Percentiles rank a stretch among this genome's conserved stretches.
phyloP scores from a whole-genome alignment of 2,888 invertebrate genomes.

The Drosophila prostipennis region DNA sequence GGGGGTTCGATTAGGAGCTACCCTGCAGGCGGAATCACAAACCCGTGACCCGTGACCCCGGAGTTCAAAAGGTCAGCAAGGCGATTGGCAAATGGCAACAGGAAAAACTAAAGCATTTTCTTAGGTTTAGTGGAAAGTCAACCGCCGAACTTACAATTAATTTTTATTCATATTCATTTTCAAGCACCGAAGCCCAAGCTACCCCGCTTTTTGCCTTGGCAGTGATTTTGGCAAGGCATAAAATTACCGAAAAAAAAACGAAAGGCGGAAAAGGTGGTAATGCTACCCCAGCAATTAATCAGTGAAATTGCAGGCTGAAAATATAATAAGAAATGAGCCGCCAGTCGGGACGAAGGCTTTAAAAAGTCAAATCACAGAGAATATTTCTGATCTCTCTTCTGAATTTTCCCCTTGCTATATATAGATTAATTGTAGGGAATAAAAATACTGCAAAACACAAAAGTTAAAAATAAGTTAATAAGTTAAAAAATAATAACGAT shows the following conservation, averaged over 20 bases:
- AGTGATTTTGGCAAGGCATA: conserved; percentile 12
- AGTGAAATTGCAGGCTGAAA: conserved; percentile 58
- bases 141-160: no score
- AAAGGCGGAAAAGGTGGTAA: conserved; percentile 23
- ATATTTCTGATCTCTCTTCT: background rate
- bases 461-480: no score
- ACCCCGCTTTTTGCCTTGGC: background rate
- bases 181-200: conserved; percentile 1
- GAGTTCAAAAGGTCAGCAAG: conserved; percentile 2
- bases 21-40: conserved; percentile 17
- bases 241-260: conserved; percentile 32
- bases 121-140: background rate
- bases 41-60: background rate
- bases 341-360: conserved; percentile 16
- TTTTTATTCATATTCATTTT: no score
- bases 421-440: background rate
- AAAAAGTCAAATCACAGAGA: conserved; percentile 25
- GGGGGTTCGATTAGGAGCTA: conserved; percentile 37
- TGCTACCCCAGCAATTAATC: conserved; percentile 62
- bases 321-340: conserved; percentile 52
- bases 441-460: background rate
- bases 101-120: background rate
- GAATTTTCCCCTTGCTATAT: background rate
- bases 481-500: no score
- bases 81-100: background rate